A percentile compares a stretch with the other conserved stretches of the same genome.
Evolutionary conservation across 2,113 vertebrate genomes (phyloP).

Genomic region (Myrmophylax atrothorax): DNA sequence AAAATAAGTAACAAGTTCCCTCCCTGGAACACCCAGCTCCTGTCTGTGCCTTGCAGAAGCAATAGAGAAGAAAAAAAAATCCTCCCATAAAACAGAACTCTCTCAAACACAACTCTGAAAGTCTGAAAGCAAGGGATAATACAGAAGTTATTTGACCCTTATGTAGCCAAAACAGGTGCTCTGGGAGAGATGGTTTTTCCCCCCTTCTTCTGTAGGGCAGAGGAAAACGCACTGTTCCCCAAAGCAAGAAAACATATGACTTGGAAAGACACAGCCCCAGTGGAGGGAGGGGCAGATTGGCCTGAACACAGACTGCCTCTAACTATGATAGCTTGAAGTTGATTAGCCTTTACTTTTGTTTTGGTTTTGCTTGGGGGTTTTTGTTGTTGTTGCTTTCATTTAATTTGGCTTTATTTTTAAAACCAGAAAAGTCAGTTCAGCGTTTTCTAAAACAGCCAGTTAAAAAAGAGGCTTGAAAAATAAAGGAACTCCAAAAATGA

Average conservation of each 20-base stretch:
- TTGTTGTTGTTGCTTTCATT: neutral
- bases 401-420: neutral
- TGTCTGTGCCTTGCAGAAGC: neutral
- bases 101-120: neutral
- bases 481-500: neutral
- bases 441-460: neutral
- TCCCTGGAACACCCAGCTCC: neutral
- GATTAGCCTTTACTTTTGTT: neutral
- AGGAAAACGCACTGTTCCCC: neutral
- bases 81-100: neutral
- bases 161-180: neutral
- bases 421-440: neutral
- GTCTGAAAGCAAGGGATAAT: neutral
- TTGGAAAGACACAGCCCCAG: neutral
- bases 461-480: neutral
- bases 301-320: neutral
- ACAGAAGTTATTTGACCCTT: neutral
- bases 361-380: neutral
- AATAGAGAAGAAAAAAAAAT: accelerated
- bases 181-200: neutral
- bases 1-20: neutral
- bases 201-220: neutral
- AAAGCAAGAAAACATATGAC: accelerated
- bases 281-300: neutral
- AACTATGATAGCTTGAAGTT: neutral